Percentiles rank a stretch among this genome's conserved stretches.
These are phyloP conservation scores for Eustalomyia histrio DNA, from an alignment of 2,888 invertebrate species.

Conservation along the genomic window DNA sequence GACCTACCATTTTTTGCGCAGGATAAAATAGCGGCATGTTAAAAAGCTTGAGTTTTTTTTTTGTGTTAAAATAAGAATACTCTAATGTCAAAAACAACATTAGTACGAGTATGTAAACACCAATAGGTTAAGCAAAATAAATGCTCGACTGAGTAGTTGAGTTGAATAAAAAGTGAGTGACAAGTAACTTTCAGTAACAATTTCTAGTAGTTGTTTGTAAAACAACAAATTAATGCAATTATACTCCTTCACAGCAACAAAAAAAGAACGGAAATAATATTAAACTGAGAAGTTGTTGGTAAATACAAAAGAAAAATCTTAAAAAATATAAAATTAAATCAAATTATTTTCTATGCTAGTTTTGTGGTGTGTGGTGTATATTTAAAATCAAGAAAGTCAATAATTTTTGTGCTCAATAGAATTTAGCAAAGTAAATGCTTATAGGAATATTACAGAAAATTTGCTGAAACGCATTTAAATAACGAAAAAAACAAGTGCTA, in stretches of 20 bases:
- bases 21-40: conserved; percentile 1
- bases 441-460: neutral
- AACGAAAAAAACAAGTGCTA: too few relatives aligned
- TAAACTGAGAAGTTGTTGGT: conserved; percentile 1
- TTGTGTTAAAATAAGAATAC: conserved; percentile 43
- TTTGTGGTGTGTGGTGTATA: neutral
- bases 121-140: neutral
- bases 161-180: conserved; percentile 47
- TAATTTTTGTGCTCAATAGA: neutral
- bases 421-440: neutral
- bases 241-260: conserved; percentile 4
- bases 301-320: neutral
- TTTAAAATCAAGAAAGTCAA: neutral
- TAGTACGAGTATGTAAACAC: conserved; percentile 1
- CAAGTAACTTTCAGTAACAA: conserved; percentile 61
- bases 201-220: conserved; percentile 40
- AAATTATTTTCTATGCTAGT: neutral
- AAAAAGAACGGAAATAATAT: neutral
- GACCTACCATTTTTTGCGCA: neutral
- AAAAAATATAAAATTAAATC: neutral
- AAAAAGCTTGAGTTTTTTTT: conserved; percentile 14
- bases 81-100: conserved; percentile 48
- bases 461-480: neutral
- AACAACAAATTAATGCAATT: conserved; percentile 63
- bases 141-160: conserved; percentile 34